Evolutionary conservation across 92 coral and sea anemone genomes (phyloP).

Genomic region (Heteractis magnifica): DNA sequence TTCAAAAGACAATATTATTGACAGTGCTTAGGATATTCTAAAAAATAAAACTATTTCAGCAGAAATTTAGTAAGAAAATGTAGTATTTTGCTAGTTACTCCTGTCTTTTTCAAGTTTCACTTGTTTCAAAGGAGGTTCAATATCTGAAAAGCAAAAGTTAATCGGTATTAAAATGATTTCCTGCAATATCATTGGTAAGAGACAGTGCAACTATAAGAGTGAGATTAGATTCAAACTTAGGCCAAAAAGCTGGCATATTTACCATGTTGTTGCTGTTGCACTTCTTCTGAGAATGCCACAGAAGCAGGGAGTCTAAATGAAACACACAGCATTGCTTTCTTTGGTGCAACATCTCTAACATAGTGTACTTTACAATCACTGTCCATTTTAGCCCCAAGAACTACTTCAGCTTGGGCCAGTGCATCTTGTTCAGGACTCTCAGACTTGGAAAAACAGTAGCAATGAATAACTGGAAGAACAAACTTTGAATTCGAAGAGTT

Average conservation of each 20-base stretch:
- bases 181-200: neutral
- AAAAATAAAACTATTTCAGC: neutral
- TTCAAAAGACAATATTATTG: neutral
- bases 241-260: neutral
- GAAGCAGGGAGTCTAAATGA: conserved; percentile 74
- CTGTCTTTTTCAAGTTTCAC: neutral
- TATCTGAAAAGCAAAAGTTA: neutral
- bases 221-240: no score
- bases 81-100: neutral
- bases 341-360: conserved; percentile 97
- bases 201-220: no score
- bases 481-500: neutral
- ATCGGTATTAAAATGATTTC: neutral
- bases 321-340: conserved; percentile 93
- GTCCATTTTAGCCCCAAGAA: conserved; percentile 51
- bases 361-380: conserved; percentile 55
- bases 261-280: conserved; percentile 45
- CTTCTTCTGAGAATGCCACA: conserved; percentile 56
- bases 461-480: conserved; percentile 81
- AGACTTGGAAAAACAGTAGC: conserved; percentile 95
- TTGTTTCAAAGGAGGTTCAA: neutral
- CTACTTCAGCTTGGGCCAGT: conserved; percentile 63
- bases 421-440: conserved; percentile 68
- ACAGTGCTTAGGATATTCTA: neutral
- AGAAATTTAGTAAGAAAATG: neutral